Evolutionary conservation across 2,113 vertebrate species (phyloP), one percentile per base, ranked within the genome.

Genomic region (Vombatus ursinus): DNA sequence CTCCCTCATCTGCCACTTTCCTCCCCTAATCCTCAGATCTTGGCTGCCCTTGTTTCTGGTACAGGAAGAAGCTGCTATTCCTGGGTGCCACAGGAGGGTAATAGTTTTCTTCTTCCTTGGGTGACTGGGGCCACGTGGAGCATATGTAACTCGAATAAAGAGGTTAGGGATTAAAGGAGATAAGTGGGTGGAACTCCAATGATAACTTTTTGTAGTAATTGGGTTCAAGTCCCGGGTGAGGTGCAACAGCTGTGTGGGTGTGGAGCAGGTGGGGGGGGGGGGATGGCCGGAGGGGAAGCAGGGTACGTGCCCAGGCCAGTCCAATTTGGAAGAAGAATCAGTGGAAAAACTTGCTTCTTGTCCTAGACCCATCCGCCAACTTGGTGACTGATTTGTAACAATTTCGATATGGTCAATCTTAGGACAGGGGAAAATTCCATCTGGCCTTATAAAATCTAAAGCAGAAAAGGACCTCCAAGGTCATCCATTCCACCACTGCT

Each of bases 111-210:
- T 68, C 95, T 91, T 94, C 92, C 44, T 84, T 91, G 54, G 90
- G 93, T 57, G 52, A 94, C 89, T 95, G 48, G 94, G n/a, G 52
- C 94, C 89, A 94, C 0, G 0, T 53, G 95, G 90, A 94, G 12
- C 89, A 94, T 92, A 44, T 93, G 96, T 94, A 49, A 97, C 96
- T 96, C 97, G 96, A 96, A 94, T 49, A 97, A 97, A 96, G 96
- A 94, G 51, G 26, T 2, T 37, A 50, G 51, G 47, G 95, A 96
- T 96, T 97, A 97, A 93, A 52, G 84, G 52, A 22, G n/a, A 50
- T 96, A 95, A 68, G 93, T 93, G 92, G 96, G 95, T 93, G 90
- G 92, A 92, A 90, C 52, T 93, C 53, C 53, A 57, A 77, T 23
- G 52, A 89, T 92, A 91, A 93, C 96, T 91, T 89, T 54, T 22